Conservation (phyloP, 2,113 vertebrate species). For the Peromyscus maniculatus region DNA sequence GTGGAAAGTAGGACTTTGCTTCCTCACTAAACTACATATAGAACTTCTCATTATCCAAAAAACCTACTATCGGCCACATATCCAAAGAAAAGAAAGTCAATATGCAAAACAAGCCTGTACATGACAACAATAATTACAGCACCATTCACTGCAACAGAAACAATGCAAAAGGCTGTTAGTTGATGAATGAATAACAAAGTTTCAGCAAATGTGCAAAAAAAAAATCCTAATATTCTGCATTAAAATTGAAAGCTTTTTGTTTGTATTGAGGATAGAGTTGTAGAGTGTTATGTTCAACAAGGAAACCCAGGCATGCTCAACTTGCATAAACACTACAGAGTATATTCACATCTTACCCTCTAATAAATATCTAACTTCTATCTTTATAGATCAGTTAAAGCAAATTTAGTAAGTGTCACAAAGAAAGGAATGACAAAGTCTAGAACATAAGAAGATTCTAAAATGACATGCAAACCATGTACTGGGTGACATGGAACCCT, state of each 20-base stretch:
- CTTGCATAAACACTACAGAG: not conserved
- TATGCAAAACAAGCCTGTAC: not conserved
- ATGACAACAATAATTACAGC: not conserved
- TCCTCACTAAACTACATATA: not conserved
- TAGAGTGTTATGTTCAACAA: not conserved
- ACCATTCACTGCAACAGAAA: not conserved
- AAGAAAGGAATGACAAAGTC: not conserved
- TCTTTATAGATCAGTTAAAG: not conserved
- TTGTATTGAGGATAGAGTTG: too few species aligned
- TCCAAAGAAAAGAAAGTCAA: not conserved
- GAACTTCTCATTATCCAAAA: not conserved
- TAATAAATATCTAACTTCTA: not conserved
- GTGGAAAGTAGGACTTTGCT: not conserved
- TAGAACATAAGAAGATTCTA: not conserved
- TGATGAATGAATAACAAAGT: not conserved
- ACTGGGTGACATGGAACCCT: not conserved
- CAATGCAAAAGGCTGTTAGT: not conserved
- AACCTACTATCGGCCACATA: not conserved
- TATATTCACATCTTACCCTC: not conserved
- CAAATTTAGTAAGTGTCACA: not conserved
- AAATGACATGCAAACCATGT: not conserved
- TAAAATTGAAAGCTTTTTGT: not conserved
- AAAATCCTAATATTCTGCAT: too few species aligned
- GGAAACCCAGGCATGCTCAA: not conserved
- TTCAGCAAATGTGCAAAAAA: rapidly evolving